phyloP scores from a whole-genome alignment of 2,113 vertebrate species.

The Chaetura pelagica region DNA sequence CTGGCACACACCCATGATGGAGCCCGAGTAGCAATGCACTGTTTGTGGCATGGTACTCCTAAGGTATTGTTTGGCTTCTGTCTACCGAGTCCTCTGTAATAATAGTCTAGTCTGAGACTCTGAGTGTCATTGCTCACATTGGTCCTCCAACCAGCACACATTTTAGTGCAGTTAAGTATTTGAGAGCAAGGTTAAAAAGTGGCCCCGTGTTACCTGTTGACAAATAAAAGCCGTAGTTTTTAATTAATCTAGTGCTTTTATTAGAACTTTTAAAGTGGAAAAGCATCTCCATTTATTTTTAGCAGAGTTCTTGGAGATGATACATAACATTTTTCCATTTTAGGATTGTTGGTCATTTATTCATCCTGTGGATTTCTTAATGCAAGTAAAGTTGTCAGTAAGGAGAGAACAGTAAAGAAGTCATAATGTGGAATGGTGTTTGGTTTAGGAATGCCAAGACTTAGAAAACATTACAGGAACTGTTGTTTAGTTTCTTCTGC shows the following conservation, averaged over 20 bases:
- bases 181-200: not conserved
- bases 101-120: not conserved
- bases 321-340: not conserved
- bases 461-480: not conserved
- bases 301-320: not conserved
- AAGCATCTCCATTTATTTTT: not conserved
- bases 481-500: not conserved
- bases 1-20: slow-evolving; percentile 95
- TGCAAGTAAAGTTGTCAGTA: not conserved
- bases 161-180: not conserved
- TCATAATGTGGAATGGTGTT: not conserved
- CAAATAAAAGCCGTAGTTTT: not conserved
- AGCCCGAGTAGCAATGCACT: slow-evolving; percentile 93
- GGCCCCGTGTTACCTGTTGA: fast-evolving
- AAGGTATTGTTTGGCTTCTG: slow-evolving; percentile 79
- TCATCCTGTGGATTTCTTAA: not conserved
- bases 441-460: not conserved
- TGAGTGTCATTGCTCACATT: not conserved
- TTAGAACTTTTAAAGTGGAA: not conserved
- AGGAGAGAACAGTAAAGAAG: not conserved
- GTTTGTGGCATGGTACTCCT: slow-evolving; percentile 93
- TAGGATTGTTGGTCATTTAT: not conserved
- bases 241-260: not conserved
- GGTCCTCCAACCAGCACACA: not conserved
- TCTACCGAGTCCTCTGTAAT: not conserved